Conservation (phyloP, 2,888 invertebrate genomes). For the Drosophila sordidapex region DNA sequence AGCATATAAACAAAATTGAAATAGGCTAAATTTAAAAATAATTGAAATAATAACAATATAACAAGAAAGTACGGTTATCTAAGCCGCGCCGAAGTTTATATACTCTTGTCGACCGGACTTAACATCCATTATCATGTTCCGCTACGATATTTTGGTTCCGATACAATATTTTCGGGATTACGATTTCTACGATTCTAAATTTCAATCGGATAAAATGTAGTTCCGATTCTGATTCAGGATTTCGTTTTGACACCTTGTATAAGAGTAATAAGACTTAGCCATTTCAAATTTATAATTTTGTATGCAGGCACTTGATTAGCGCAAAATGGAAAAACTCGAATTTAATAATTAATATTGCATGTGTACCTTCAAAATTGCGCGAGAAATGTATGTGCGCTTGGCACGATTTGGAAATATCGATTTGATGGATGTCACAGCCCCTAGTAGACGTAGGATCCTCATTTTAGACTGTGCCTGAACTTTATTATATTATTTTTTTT, state of each 20-base stretch:
- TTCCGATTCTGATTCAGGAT: neutral
- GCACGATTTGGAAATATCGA: neutral
- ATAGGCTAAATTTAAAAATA: neutral
- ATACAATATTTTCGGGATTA: neutral
- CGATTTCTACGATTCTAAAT: neutral
- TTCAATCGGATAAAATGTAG: neutral
- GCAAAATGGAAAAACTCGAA: neutral
- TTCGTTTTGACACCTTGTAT: neutral
- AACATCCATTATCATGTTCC: neutral
- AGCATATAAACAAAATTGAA: slow-evolving; percentile 17
- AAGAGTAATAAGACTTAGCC: neutral
- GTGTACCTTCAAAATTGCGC: neutral
- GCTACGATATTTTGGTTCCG: too few relatives aligned
- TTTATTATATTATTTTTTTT: neutral
- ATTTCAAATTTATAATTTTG: neutral
- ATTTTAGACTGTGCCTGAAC: neutral
- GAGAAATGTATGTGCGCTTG: neutral
- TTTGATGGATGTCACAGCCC: neutral
- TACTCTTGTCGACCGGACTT: neutral
- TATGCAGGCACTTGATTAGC: neutral
- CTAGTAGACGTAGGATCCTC: neutral
- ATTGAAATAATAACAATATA: neutral
- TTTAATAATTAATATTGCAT: neutral
- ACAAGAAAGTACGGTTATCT: neutral
- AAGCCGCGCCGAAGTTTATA: neutral